These are phyloP conservation scores for Peromyscus aztecus DNA, from an alignment of 2,797 vertebrate genomes.

Conservation along the genomic window DNA sequence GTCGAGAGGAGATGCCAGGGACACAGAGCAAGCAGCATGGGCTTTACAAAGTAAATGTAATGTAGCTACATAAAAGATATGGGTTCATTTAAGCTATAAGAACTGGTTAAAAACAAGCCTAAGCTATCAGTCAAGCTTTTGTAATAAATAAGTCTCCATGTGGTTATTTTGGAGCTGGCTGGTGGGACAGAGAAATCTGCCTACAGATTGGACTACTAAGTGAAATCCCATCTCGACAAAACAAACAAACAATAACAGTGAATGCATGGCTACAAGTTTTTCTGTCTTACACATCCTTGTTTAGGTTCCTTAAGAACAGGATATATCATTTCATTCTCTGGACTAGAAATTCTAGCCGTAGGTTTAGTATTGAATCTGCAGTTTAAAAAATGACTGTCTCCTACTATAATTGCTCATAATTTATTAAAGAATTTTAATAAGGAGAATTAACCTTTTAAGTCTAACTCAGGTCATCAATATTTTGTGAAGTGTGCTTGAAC, in stretches of 20 bases:
- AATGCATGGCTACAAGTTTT: background rate
- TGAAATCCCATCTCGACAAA: background rate
- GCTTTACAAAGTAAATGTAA: too few relatives aligned
- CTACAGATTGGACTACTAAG: too few relatives aligned
- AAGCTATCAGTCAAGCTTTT: too few relatives aligned
- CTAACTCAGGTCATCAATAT: background rate
- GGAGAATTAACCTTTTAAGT: background rate
- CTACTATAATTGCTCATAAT: constrained; percentile 12
- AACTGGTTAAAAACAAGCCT: too few relatives aligned
- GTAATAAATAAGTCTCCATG: too few relatives aligned
- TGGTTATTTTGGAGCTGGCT: too few relatives aligned
- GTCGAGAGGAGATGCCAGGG: too few relatives aligned
- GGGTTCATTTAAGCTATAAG: too few relatives aligned
- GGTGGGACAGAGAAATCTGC: too few relatives aligned
- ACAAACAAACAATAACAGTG: background rate
- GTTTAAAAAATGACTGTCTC: background rate
- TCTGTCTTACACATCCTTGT: background rate
- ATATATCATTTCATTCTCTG: background rate
- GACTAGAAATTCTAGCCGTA: background rate
- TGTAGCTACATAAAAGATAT: too few relatives aligned
- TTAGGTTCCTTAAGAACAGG: background rate
- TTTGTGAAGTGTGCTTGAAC: background rate
- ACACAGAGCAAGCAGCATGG: too few relatives aligned
- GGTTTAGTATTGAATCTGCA: background rate
- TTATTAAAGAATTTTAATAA: constrained; percentile 9